Percentiles rank a stretch among this genome's conserved stretches.
phyloP scores from a whole-genome alignment of 2,797 vertebrate genomes.

The Amazona ochrocephala region DNA sequence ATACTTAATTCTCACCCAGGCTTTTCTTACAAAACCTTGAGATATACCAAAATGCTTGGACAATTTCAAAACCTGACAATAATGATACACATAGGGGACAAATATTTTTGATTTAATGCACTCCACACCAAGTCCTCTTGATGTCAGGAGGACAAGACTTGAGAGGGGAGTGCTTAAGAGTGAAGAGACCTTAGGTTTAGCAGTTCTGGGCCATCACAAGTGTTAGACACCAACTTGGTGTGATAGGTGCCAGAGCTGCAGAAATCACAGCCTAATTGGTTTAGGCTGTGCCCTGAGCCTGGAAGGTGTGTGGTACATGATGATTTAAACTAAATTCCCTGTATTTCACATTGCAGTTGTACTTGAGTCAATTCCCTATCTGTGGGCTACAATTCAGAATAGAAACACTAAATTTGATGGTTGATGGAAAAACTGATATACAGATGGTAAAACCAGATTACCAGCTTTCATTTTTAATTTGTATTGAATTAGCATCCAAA shows the following conservation, averaged over 20 bases:
- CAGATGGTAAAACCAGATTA: background rate
- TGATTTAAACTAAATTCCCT: background rate
- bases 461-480: background rate
- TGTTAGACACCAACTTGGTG: background rate
- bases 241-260: background rate
- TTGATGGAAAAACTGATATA: background rate
- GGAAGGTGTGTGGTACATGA: background rate
- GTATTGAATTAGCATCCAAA: background rate
- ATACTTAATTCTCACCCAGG: background rate
- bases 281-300: background rate
- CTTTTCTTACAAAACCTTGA: background rate
- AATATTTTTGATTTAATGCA: background rate
- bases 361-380: background rate
- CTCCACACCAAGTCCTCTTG: background rate
- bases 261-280: background rate
- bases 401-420: background rate
- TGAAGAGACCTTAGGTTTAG: background rate
- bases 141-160: background rate
- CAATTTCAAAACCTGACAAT: background rate
- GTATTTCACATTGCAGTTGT: background rate
- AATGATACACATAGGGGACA: accelerated
- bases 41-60: background rate
- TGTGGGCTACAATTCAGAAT: background rate
- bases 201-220: background rate
- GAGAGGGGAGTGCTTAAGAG: background rate